Evolutionary conservation across 2,888 invertebrate species (phyloP), one percentile per base, ranked within the genome.

Genomic region (Diabrotica balteata): DNA sequence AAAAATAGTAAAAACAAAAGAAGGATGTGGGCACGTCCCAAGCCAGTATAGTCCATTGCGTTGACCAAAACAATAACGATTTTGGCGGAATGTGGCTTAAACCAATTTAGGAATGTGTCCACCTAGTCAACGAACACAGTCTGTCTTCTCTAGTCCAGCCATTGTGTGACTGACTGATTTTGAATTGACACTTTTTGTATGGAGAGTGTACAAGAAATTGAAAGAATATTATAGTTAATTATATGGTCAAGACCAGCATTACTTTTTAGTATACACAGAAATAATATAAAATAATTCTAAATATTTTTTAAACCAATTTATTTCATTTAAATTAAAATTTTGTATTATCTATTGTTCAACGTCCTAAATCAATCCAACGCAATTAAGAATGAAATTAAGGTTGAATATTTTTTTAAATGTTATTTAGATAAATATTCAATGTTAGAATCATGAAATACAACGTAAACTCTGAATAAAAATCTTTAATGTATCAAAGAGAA

Each of bases 111-210:
- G 73, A 73, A 74, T 72, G 74, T 67, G 75, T 75, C 74, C 72
- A 72, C 79, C 79, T 80, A 81, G 81, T 81, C 81, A 80, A 79
- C 79, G 77, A 79, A 78, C 71, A 74, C 76, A 72, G 74, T 78
- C 74, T 76, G 77, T 73, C 73, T 71, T 71, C 75, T 69, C 64
- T 68, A 68, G 68, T 61, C 61, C 68, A 68, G 68, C 50, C 68
- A 64, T 64, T 68, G 55, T 68, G 63, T 68, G 68, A 68, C 67
- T 63, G 63, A 63, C 64, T 64, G 58, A 62, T 46, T 64, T 57
- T 58, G 64, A 42, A 32, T 52, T 54, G 67, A 17, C 57, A 17
- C 53, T 59, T 62, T 51, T 54, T 50, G 50, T 46, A 44, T 50
- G 32, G 53, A 59, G 63, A 63, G 63, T 63, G 62, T 67, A 61